Evolutionary conservation across 2,888 invertebrate species (phyloP).

Genomic region (Octodonta nipae): DNA sequence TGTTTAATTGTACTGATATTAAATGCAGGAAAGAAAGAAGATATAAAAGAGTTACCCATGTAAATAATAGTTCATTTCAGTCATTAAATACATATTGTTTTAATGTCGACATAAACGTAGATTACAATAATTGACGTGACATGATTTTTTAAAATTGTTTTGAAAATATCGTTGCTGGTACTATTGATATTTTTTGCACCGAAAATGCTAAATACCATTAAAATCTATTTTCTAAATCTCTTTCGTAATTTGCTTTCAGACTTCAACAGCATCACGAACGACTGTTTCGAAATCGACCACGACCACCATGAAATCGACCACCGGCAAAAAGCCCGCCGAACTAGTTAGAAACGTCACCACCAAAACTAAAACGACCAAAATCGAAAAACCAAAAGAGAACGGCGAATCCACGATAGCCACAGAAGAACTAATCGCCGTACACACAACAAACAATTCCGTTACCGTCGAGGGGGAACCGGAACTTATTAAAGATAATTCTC

Average conservation of each 20-base stretch:
- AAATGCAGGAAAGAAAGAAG: too few species aligned
- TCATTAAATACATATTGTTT: too few species aligned
- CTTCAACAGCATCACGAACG: slow-evolving; percentile 13
- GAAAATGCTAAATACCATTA: too few species aligned
- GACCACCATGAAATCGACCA: slow-evolving; percentile 25
- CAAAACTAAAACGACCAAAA: slow-evolving; percentile 23
- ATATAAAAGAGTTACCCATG: too few species aligned
- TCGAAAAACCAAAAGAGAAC: slow-evolving; percentile 27
- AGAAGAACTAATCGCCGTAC: slow-evolving; percentile 20
- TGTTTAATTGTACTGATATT: too few species aligned
- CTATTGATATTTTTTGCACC: too few species aligned
- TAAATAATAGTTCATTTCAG: too few species aligned
- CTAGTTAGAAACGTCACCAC: slow-evolving; percentile 16
- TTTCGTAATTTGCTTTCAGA: slow-evolving; percentile 15
- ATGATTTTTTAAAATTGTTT: too few species aligned
- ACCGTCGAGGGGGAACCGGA: slow-evolving; percentile 18
- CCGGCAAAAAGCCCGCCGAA: slow-evolving; percentile 22
- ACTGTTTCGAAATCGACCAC: slow-evolving; percentile 26
- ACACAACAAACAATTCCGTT: slow-evolving; percentile 7
- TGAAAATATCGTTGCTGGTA: too few species aligned
- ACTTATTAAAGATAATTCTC: slow-evolving; percentile 32
- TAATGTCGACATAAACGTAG: too few species aligned
- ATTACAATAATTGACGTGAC: too few species aligned
- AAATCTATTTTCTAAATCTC: too few species aligned
- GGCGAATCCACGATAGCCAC: slow-evolving; percentile 22